Percentiles rank a stretch among this genome's conserved stretches.
Conservation (phyloP, 1,140 invertebrate genomes). For the Diploscapter pachys region DNA sequence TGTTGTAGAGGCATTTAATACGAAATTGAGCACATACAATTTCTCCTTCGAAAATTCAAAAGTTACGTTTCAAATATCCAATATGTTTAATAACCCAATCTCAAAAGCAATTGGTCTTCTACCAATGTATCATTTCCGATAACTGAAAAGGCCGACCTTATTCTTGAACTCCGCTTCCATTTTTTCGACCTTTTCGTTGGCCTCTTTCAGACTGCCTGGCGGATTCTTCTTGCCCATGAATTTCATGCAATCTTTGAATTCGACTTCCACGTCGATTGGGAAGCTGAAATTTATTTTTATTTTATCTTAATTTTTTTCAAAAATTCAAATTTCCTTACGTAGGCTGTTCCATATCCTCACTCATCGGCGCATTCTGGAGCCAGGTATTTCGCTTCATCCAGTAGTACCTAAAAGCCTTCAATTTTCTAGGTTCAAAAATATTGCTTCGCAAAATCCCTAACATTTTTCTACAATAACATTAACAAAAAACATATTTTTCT, state of each 20-base stretch:
- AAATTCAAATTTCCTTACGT: not conserved
- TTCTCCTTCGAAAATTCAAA: too few species aligned
- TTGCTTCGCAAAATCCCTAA: not conserved
- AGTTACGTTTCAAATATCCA: too few species aligned
- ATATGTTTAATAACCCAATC: too few species aligned
- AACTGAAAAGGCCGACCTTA: too few species aligned
- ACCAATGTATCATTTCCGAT: too few species aligned
- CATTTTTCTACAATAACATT: not conserved
- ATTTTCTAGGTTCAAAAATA: conserved; percentile 10
- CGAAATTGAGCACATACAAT: too few species aligned
- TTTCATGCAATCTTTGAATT: conserved; percentile 8
- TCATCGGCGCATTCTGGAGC: not conserved
- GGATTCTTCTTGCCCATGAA: not conserved
- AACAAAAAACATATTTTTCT: not conserved
- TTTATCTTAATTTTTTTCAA: not conserved
- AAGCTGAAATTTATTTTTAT: conserved; percentile 2
- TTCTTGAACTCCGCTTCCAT: too few species aligned
- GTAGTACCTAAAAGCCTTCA: conserved; percentile 17
- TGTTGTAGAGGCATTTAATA: too few species aligned
- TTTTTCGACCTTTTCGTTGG: too few species aligned
- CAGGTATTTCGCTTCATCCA: conserved; percentile 25
- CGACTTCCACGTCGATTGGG: conserved; percentile 22
- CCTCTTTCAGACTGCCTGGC: too few species aligned
- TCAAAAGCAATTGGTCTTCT: too few species aligned
- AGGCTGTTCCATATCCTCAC: not conserved